phyloP scores from a whole-genome alignment of 1,140 invertebrate species.

The Drosophila tsacasi region DNA sequence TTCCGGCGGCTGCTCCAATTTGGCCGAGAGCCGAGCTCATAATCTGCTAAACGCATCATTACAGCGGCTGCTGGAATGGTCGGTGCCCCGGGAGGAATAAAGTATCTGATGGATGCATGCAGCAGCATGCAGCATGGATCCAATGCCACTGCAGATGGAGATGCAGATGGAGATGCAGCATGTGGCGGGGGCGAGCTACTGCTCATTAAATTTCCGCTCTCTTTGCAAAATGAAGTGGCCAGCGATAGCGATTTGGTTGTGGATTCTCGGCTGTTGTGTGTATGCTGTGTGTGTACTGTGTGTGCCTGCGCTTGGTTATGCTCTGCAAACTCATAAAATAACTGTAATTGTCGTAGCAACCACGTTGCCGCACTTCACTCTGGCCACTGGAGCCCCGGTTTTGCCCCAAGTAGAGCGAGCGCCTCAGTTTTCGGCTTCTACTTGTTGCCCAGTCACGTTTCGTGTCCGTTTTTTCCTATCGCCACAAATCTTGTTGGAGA shows the following conservation, averaged over 20 bases:
- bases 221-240: constrained; percentile 78
- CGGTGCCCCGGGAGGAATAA: constrained; percentile 30
- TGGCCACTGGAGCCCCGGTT: constrained; percentile 55
- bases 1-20: constrained; percentile 58
- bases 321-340: constrained; percentile 82
- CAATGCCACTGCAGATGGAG: constrained; percentile 7
- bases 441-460: constrained; percentile 55
- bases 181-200: constrained; percentile 39
- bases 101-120: constrained; percentile 42
- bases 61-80: constrained; percentile 27
- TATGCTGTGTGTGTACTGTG: constrained; percentile 3
- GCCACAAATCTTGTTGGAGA: constrained; percentile 40
- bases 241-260: constrained; percentile 21
- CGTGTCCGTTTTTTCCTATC: constrained; percentile 45
- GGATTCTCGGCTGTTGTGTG: constrained; percentile 10
- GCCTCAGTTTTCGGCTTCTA: constrained; percentile 34
- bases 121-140: neutral
- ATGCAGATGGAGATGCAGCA: neutral
- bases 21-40: constrained; percentile 55
- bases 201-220: constrained; percentile 83
- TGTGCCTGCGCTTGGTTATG: constrained; percentile 52
- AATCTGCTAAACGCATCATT: constrained; percentile 82
- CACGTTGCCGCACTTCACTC: constrained; percentile 66
- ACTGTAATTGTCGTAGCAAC: constrained; percentile 79
- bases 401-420: constrained; percentile 12